phyloP scores from a whole-genome alignment of 2,888 invertebrate genomes.

The Xanthia togata region DNA sequence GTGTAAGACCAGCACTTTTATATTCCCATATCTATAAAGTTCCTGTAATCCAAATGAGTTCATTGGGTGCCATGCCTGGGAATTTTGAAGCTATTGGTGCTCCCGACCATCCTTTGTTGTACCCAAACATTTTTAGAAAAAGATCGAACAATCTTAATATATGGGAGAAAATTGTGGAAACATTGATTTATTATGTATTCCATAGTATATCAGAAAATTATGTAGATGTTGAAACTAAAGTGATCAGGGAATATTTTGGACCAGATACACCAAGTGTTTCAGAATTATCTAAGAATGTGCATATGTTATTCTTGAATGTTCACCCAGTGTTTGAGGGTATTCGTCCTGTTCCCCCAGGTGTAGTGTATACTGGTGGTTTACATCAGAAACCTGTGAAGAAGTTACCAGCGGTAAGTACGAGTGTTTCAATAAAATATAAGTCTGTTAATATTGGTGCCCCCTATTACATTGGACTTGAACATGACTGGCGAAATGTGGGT shows the following conservation, averaged over 20 bases:
- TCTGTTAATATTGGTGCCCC: not conserved
- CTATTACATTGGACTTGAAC: not conserved
- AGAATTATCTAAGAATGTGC: conserved; percentile 72
- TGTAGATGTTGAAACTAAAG: conserved; percentile 53
- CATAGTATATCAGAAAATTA: not conserved
- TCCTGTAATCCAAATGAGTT: conserved; percentile 70
- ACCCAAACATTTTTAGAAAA: conserved; percentile 63
- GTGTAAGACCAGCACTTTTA: conserved; percentile 48
- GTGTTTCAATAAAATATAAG: not conserved
- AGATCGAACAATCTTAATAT: conserved; percentile 61
- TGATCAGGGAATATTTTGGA: conserved; percentile 54
- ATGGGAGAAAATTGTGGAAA: conserved; percentile 61
- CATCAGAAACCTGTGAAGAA: conserved; percentile 76
- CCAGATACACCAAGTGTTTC: conserved; percentile 56
- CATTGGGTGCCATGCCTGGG: conserved; percentile 61
- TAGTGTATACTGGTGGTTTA: conserved; percentile 82
- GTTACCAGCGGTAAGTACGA: conserved; percentile 73
- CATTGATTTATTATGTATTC: conserved; percentile 39
- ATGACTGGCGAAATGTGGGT: not conserved
- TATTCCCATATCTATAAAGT: conserved; percentile 65
- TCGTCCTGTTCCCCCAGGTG: conserved; percentile 79
- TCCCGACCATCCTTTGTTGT: conserved; percentile 68
- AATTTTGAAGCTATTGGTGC: conserved; percentile 68
- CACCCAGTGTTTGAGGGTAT: conserved; percentile 77
- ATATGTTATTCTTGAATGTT: conserved; percentile 78